phyloP scores from a whole-genome alignment of 2,797 vertebrate species.

The Ataeniobius toweri region DNA sequence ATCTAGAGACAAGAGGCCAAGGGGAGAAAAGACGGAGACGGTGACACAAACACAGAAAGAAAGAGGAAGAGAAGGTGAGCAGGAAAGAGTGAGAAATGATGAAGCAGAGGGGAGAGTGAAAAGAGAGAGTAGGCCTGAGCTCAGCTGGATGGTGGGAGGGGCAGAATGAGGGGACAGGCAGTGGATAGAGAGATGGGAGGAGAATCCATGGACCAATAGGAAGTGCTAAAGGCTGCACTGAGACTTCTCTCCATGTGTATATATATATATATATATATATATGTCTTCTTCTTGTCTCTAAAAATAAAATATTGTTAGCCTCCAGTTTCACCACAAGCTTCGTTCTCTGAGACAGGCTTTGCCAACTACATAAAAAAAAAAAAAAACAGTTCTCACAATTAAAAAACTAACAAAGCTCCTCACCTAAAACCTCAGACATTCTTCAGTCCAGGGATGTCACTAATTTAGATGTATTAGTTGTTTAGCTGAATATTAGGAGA shows the following conservation, averaged over 20 bases:
- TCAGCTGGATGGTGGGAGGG: conserved; percentile 60
- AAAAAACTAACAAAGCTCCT: not conserved
- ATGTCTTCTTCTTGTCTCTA: conserved; percentile 6
- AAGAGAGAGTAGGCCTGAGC: conserved; percentile 63
- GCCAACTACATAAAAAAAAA: not conserved
- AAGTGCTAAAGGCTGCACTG: conserved; percentile 25
- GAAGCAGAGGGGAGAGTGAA: conserved; percentile 52
- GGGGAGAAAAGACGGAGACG: conserved; percentile 41
- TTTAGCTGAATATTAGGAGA: not conserved
- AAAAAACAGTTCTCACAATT: not conserved
- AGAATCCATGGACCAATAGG: conserved; percentile 56
- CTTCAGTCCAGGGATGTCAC: not conserved
- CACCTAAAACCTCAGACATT: not conserved
- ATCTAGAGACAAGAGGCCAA: conserved; percentile 50
- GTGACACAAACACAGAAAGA: conserved; percentile 49
- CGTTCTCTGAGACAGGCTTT: not conserved
- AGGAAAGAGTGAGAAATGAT: conserved; percentile 49
- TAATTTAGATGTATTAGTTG: not conserved
- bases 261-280: too few species aligned
- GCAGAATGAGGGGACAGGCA: conserved; percentile 41
- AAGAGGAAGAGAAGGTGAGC: conserved; percentile 53
- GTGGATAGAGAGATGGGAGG: conserved; percentile 45
- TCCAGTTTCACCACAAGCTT: not conserved
- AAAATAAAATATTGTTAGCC: not conserved
- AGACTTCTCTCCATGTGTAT: not conserved